Evolutionary conservation across 1,140 invertebrate genomes (phyloP).

Genomic region (Drosophila bipectinata): DNA sequence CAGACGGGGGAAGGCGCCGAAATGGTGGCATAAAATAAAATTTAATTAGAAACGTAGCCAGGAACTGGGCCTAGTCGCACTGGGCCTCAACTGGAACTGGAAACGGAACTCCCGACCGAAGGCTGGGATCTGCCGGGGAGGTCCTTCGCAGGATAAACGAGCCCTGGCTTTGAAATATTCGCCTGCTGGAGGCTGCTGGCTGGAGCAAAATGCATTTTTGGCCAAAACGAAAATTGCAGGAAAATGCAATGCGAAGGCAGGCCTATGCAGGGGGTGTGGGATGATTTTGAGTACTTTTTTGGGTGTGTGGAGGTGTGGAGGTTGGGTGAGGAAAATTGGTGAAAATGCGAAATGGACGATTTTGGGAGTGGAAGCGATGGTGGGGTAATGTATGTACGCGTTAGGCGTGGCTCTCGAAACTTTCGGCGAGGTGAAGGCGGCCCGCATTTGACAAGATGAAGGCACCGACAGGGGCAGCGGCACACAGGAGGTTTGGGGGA

Average conservation of each 20-base stretch:
- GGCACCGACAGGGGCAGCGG: not conserved
- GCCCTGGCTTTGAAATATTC: slow-evolving; percentile 72
- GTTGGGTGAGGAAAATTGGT: not conserved
- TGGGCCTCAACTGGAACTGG: not conserved
- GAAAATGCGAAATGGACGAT: slow-evolving; percentile 22
- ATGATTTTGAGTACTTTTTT: not conserved
- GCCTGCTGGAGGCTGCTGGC: slow-evolving; percentile 29
- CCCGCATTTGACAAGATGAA: slow-evolving; percentile 63
- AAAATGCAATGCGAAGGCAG: slow-evolving; percentile 53
- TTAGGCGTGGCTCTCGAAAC: slow-evolving; percentile 68
- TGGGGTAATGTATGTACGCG: slow-evolving; percentile 51
- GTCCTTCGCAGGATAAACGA: slow-evolving; percentile 43
- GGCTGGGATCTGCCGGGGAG: slow-evolving; percentile 4
- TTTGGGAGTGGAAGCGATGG: not conserved
- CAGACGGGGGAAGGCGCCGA: slow-evolving; percentile 66
- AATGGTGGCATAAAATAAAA: slow-evolving; percentile 83
- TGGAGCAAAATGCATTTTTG: slow-evolving; percentile 67
- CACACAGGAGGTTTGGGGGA: not conserved
- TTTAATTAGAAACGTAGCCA: slow-evolving; percentile 81
- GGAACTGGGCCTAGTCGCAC: slow-evolving; percentile 33
- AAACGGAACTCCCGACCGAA: not conserved
- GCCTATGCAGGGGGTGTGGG: not conserved
- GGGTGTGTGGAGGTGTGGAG: slow-evolving; percentile 15
- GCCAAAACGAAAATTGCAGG: slow-evolving; percentile 65
- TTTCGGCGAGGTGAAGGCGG: slow-evolving; percentile 52